Evolutionary conservation across 2,113 vertebrate genomes (phyloP), one percentile per base, ranked within the genome.

Genomic region (Myotis lucifugus): DNA sequence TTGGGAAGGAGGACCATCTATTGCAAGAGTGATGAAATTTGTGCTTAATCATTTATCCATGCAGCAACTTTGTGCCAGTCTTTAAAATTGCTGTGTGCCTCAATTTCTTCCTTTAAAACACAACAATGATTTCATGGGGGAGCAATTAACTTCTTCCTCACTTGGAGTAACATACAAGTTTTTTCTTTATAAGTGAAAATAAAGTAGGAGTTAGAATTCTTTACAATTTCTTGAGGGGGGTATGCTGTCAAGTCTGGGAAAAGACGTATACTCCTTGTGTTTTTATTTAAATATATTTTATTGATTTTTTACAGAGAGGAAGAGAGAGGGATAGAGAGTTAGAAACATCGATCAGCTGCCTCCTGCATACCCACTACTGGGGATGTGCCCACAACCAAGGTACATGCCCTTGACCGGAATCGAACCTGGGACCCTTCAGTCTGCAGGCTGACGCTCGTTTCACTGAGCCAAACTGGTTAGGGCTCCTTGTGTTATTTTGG

Each of bases 171-270:
- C 8, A 54, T 9, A n/a, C 0, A 7, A 23, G 52, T 37, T 64
- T 85, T 85, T 72, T 27, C 74, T 42, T 32, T 85, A 84, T 32
- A 77, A 52, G 34, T 69, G 23, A 48, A 92, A 96, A 73, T 82
- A 90, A 73, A 89, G 27, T 3, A 84, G 13, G 8, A 4, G 14
- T 52, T 66, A 83, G 66, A 12, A 19, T 70, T 14, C 32, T 73
- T 48, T 79, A n/a, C 10, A 84, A 83, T 5, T 89, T 6, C 37
- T 82, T 70, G 17, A 61, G 54, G 52, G 1, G 25, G 72, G 72
- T 40, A 48, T 34, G 37, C 8, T 32, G 10, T 40, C 19, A 34
- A 8, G 40, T 54, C 50, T 91, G 46, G 42, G 9, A 70, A 42
- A 32, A 90, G 37, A 5, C 88, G 32, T 32, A 46, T 32, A 14